Evolutionary conservation across 1,140 invertebrate genomes (phyloP), one percentile per base, ranked within the genome.

Genomic region (Solen grandis): DNA sequence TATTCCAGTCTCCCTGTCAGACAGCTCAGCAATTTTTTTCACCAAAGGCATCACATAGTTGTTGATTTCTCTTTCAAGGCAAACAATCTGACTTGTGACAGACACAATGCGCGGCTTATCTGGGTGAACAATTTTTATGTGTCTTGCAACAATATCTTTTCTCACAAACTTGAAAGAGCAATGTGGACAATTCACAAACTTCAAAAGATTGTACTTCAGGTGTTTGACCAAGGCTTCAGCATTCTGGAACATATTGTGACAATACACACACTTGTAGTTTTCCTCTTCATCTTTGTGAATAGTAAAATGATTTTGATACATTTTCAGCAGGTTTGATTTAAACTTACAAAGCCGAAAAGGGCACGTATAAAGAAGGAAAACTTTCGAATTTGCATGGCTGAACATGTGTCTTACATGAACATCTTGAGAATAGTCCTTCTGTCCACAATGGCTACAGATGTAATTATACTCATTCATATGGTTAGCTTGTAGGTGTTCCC

Each of bases 121-220:
- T 55, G 81, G 81, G 57, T 83, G 81, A 22, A 16, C n/a, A 22
- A 36, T 25, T 36, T 36, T 36, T 4, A 83, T 79, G 55, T 83
- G 81, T 31, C 33, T 50, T 27, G 72, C 36, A 1, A 83, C 75
- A 41, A 57, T 46, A 29, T 46, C 31, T 27, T 52, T 70, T n/a
- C 69, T 74, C 1, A n/a, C 74, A 79, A 78, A 77, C 60, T 79
- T 83, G 19, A 79, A 77, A 5, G 81, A 74, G 60, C 81, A 83
- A 19, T 68, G 50, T 33, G 81, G 66, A 55, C 81, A 83, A n/a
- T 41, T 38, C 8, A 83, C 46, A 69, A 83, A 83, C 35, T 83
- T 78, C 33, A 83, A 35, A 19, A 83, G 68, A 50, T 83, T 78
- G 31, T 55, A 27, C 52, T 68, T 63, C 25, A 83, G 74, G 50